phyloP scores from a whole-genome alignment of 2,797 vertebrate species.

The Linurgus olivaceus region DNA sequence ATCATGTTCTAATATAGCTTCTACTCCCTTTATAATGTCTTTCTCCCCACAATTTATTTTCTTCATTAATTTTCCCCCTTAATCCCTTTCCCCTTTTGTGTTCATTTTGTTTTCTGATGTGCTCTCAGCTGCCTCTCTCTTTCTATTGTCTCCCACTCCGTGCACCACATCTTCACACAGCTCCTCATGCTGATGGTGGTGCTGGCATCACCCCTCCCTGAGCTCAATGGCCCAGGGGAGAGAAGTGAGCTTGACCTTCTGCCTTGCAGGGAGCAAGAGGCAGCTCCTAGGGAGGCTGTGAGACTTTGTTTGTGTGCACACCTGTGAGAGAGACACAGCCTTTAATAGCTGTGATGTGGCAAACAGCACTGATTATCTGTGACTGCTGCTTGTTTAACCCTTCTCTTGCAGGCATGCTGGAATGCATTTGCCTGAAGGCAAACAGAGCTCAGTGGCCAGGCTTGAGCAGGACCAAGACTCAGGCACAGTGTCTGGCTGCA shows the following conservation, averaged over 20 bases:
- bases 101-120: background rate
- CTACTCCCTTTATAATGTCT: background rate
- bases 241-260: background rate
- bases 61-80: background rate
- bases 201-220: background rate
- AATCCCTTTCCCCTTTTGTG: background rate
- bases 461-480: background rate
- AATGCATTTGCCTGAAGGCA: background rate
- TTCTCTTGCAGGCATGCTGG: background rate
- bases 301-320: background rate
- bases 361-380: background rate
- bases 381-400: background rate
- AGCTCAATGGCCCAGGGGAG: background rate
- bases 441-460: background rate
- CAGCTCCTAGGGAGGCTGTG: background rate
- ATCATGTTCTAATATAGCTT: background rate
- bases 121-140: background rate
- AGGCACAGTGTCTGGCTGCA: background rate
- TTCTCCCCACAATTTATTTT: background rate
- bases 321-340: background rate
- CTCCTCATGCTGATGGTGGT: background rate
- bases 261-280: background rate
- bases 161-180: background rate
- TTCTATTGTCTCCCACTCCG: background rate
- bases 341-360: background rate